These are phyloP conservation scores for Thaleichthys pacificus DNA, from an alignment of 2,797 vertebrate species.

Conservation along the genomic window DNA sequence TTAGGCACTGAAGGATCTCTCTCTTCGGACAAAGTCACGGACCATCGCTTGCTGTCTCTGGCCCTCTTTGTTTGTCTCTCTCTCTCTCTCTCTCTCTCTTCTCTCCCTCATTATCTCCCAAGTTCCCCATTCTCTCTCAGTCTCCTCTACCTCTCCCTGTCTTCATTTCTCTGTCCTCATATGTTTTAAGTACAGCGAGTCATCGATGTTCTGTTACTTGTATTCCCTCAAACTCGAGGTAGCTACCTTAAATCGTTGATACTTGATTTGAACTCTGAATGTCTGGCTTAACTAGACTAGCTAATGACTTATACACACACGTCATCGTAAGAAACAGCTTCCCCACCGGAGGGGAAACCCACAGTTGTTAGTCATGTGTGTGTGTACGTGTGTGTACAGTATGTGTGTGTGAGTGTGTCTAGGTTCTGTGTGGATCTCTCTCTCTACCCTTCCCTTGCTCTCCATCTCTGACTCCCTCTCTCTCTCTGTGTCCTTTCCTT, in stretches of 20 bases:
- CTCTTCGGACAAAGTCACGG: too few species aligned
- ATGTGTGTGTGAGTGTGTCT: too few species aligned
- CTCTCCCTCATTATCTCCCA: neutral
- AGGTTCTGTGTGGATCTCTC: too few species aligned
- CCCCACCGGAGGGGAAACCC: too few species aligned
- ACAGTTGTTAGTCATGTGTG: too few species aligned
- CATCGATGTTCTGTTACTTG: too few species aligned
- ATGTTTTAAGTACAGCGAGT: too few species aligned
- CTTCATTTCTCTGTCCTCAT: neutral
- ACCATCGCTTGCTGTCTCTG: neutral
- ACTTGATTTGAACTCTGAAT: too few species aligned
- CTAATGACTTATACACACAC: neutral
- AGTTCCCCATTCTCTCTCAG: neutral
- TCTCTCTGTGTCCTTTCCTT: neutral
- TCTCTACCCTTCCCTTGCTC: neutral
- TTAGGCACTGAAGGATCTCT: too few species aligned
- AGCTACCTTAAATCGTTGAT: too few species aligned
- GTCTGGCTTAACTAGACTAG: neutral
- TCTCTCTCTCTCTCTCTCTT: neutral
- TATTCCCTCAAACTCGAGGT: too few species aligned
- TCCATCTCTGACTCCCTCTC: neutral
- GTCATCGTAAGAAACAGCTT: neutral
- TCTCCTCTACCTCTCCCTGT: neutral
- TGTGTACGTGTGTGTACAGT: too few species aligned
- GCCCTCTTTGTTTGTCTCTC: neutral